Evolutionary conservation across 2,797 vertebrate genomes (phyloP).

Genomic region (Chelidonichthys spinosus): DNA sequence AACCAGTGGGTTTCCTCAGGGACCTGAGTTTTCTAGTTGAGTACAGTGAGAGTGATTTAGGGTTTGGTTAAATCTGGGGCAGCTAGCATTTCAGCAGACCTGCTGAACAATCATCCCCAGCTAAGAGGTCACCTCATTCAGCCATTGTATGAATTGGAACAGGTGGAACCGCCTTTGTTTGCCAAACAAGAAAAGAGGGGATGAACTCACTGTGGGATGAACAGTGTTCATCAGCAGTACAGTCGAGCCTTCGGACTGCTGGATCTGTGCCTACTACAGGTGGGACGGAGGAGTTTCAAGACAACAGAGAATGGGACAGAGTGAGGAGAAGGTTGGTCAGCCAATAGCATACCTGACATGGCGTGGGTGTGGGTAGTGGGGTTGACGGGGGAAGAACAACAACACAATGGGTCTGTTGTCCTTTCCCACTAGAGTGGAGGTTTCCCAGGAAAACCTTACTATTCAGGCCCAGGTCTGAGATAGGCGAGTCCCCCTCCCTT

Average conservation of each 20-base stretch:
- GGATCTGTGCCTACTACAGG: conserved; percentile 21
- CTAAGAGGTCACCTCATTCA: conserved; percentile 46
- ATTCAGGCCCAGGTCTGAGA: conserved; percentile 61
- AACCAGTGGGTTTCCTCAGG: conserved; percentile 2
- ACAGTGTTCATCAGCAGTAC: background rate
- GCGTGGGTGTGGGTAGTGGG: conserved; percentile 18
- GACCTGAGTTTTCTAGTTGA: background rate
- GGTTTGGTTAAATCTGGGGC: conserved; percentile 41
- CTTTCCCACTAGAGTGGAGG: conserved; percentile 62
- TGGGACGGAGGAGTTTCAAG: conserved; percentile 25
- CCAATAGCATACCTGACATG: conserved; percentile 31
- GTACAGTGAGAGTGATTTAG: conserved; percentile 33
- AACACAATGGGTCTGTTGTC: conserved; percentile 79
- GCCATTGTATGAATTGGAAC: conserved; percentile 41
- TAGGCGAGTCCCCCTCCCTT: conserved; percentile 55
- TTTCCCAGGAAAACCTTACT: conserved; percentile 70
- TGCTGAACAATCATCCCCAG: conserved; percentile 58
- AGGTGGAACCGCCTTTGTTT: conserved; percentile 61
- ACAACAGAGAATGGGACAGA: background rate
- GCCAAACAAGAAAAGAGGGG: conserved; percentile 27
- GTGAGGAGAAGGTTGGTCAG: conserved; percentile 14
- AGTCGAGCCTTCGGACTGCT: background rate
- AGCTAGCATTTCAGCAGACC: conserved; percentile 51
- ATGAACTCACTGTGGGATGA: background rate
- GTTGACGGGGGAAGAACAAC: conserved; percentile 24